Percentiles rank a stretch among this genome's conserved stretches.
These are phyloP conservation scores for Cercocebus atys DNA, from an alignment of 2,113 vertebrate species.

Conservation along the genomic window DNA sequence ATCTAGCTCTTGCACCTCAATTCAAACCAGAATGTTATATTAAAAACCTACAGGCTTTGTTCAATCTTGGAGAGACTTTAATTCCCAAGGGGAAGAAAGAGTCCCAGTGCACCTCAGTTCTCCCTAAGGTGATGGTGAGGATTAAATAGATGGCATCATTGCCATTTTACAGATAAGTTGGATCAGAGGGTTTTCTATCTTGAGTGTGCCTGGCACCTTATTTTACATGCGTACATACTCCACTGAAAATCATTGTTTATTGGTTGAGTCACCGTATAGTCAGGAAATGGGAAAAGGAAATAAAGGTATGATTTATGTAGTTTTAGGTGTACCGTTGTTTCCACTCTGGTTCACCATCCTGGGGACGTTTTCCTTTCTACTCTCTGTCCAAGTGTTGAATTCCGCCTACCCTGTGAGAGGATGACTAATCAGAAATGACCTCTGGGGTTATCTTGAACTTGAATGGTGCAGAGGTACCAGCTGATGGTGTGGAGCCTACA, in stretches of 20 bases:
- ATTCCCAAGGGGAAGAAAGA: background rate
- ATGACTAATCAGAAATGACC: background rate
- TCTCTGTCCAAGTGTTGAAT: background rate
- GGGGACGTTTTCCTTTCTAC: background rate
- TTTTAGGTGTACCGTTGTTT: background rate
- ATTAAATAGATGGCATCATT: background rate
- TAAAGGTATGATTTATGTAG: background rate
- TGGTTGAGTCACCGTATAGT: background rate
- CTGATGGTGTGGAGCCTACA: background rate
- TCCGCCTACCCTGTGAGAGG: background rate
- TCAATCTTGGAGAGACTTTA: background rate
- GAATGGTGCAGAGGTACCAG: background rate
- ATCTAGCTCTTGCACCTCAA: background rate
- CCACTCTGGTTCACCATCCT: background rate
- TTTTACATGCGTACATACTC: background rate
- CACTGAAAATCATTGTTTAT: background rate
- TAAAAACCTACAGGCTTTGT: background rate
- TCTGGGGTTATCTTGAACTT: background rate
- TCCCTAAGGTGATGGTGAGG: background rate
- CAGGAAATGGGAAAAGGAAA: background rate
- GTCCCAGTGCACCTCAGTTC: too few relatives aligned
- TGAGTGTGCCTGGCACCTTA: background rate
- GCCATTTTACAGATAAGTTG: background rate
- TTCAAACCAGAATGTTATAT: background rate
- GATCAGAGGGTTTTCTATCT: background rate